A percentile compares a stretch with the other conserved stretches of the same genome.
Evolutionary conservation across 2,113 vertebrate species (phyloP).

Genomic region (Tetrao urogallus): DNA sequence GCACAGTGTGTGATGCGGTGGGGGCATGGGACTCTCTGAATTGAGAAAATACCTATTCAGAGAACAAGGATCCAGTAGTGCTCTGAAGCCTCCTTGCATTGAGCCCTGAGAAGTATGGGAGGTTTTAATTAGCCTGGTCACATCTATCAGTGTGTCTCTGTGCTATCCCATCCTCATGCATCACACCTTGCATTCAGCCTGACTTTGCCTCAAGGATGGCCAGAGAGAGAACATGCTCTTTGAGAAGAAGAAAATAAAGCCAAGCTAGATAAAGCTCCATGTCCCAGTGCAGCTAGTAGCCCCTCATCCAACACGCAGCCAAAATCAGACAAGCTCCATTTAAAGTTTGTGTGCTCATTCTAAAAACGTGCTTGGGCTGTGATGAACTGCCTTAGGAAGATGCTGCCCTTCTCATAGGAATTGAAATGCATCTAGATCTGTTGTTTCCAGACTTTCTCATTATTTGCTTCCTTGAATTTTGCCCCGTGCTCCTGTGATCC

Average conservation of each 20-base stretch:
- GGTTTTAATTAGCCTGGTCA: background rate
- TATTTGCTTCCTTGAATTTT: background rate
- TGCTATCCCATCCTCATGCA: background rate
- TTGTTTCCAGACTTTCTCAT: background rate
- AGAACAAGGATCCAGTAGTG: background rate
- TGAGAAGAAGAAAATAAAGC: background rate
- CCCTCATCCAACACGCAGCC: background rate
- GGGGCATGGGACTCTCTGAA: background rate
- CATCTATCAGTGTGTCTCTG: background rate
- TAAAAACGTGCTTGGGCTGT: fast-evolving
- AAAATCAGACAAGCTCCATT: background rate
- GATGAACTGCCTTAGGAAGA: background rate
- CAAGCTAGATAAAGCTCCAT: background rate
- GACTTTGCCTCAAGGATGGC: background rate
- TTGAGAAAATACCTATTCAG: background rate
- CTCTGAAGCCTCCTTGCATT: background rate
- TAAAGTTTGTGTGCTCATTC: background rate
- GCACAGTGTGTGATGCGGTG: background rate
- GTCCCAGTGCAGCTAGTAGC: background rate
- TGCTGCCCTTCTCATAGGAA: background rate
- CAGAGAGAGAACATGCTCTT: background rate
- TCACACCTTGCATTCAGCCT: background rate
- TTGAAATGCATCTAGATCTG: background rate
- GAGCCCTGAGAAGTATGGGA: background rate
- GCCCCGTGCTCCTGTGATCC: background rate